These are phyloP conservation scores for Halcyon smyrnensis DNA, from an alignment of 2,797 vertebrate species.

Conservation along the genomic window DNA sequence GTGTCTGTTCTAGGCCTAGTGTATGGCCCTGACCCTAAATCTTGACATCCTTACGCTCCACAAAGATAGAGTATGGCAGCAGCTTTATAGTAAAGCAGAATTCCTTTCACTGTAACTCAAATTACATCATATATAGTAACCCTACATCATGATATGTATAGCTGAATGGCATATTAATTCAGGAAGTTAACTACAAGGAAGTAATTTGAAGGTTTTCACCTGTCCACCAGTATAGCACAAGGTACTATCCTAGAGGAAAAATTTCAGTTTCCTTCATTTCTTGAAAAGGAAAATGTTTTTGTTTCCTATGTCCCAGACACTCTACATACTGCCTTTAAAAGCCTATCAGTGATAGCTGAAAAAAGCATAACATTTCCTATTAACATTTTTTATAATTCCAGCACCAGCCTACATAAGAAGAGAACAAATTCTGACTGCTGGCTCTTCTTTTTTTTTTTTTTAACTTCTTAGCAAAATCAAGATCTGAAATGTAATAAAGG, in stretches of 20 bases:
- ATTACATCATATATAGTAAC: not conserved
- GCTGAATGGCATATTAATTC: not conserved
- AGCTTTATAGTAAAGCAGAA: not conserved
- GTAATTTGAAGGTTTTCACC: not conserved
- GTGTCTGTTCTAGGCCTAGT: no score
- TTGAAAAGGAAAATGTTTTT: not conserved
- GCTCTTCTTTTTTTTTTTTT: not conserved
- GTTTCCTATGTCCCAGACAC: not conserved
- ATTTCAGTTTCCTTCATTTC: not conserved
- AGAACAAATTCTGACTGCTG: not conserved
- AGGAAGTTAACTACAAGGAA: not conserved
- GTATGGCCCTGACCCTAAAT: no score
- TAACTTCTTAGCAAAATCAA: not conserved
- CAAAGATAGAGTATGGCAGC: not conserved
- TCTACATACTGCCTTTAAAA: not conserved
- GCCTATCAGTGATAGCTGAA: not conserved
- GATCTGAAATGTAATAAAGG: not conserved
- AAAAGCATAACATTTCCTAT: not conserved
- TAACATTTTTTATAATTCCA: not conserved
- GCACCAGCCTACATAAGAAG: not conserved
- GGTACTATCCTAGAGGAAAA: not conserved
- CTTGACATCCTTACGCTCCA: not conserved
- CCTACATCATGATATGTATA: not conserved
- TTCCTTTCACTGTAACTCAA: not conserved
- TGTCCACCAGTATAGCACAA: not conserved